Evolutionary conservation across 2,888 invertebrate species (phyloP), one percentile per base, ranked within the genome.

Genomic region (Tetanocera ferruginea): DNA sequence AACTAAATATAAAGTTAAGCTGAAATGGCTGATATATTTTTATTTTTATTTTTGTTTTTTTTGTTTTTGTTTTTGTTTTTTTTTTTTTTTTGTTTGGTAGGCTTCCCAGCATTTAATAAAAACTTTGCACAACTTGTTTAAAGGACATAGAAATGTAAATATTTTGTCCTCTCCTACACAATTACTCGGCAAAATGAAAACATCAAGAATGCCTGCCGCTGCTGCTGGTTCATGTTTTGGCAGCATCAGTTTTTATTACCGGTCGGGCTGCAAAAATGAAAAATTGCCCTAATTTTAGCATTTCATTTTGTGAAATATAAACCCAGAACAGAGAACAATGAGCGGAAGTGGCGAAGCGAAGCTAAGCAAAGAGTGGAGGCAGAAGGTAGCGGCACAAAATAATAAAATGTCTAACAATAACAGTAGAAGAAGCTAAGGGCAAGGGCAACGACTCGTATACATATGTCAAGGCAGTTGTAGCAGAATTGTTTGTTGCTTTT

Each of bases 281-380:
- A 67, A 67, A 67, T 67, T 37, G 67, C 37, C 67, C 67, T 37
- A 67, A 67, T 67, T 67, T 37, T 23, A 67, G n/a, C 67, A 37
- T 37, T 34, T 19, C 67, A 67, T 23, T 37, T 43, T 11, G 43
- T 28, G 25, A 28, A 60, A 60, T 60, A 28, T 28, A 60, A 25
- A 60, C 11, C 60, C 17, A 60, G 5, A 17, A 28, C 14, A 23
- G 9, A n/a, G 28, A 1, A 19, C 3, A 60, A 28, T 5, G 60
- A 60, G 60, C 60, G 43, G 43, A 43, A 43, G 43, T 43, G 43
- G 43, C 43, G 43, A 6, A 43, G 43, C 11, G n/a, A n/a, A n/a
- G n/a, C n/a, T n/a, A n/a, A n/a, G n/a, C n/a, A n/a, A n/a, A n/a
- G n/a, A n/a, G n/a, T n/a, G n/a, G n/a, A n/a, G n/a, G n/a, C n/a